Evolutionary conservation across 2,888 invertebrate species (phyloP).

Genomic region (Lasioglossum malachurum): DNA sequence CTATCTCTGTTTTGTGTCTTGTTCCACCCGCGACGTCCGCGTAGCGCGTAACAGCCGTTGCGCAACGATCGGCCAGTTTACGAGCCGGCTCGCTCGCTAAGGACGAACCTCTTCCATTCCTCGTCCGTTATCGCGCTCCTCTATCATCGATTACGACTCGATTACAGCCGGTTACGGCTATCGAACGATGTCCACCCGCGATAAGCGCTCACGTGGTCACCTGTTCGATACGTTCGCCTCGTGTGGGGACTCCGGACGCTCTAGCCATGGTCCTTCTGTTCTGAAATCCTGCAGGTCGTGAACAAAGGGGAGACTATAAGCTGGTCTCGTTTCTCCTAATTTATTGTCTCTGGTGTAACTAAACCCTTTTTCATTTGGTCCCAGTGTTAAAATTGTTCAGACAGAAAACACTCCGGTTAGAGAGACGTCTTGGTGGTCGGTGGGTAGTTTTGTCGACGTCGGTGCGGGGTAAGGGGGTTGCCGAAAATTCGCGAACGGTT

Average conservation of each 20-base stretch:
- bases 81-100: constrained; percentile 61
- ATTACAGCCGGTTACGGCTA: constrained; percentile 62
- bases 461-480: neutral
- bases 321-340: too few species aligned
- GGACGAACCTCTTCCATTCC: constrained; percentile 35
- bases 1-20: neutral
- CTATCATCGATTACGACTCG: constrained; percentile 74
- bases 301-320: neutral
- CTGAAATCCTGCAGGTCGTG: too few species aligned
- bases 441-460: neutral
- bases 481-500: neutral
- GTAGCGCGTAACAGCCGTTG: constrained; percentile 64
- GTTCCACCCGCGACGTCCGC: constrained; percentile 34
- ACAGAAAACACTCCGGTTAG: too few species aligned
- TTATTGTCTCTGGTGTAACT: too few species aligned
- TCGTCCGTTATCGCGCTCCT: constrained; percentile 66
- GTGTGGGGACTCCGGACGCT: neutral
- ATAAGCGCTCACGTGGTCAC: constrained; percentile 31
- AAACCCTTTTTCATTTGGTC: too few species aligned
- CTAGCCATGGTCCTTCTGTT: too few species aligned
- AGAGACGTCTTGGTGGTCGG: neutral
- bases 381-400: too few species aligned
- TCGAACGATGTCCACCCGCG: constrained; percentile 35
- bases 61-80: constrained; percentile 72
- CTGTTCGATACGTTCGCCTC: neutral